Conservation (phyloP, 2,888 invertebrate species). For the Tipula unca region DNA sequence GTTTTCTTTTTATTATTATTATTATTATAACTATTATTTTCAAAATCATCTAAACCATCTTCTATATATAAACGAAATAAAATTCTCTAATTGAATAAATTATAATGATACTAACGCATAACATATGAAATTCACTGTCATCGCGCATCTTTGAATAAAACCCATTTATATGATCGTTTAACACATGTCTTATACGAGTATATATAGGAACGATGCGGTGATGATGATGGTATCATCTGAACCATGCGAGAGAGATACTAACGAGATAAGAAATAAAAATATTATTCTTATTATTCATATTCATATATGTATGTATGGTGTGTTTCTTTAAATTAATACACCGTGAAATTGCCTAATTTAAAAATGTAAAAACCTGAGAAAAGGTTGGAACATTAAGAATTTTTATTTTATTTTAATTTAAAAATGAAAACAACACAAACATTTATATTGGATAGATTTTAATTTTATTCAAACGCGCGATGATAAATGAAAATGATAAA, state of each 20-base stretch:
- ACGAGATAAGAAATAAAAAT: not conserved
- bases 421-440: not conserved
- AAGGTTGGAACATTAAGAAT: not conserved
- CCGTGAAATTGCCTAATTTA: constrained; percentile 14
- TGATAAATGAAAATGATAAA: not conserved
- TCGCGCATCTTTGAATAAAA: not conserved
- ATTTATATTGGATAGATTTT: not conserved
- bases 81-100: not conserved
- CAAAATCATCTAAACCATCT: not conserved
- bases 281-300: not conserved
- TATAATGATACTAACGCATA: not conserved
- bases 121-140: not conserved
- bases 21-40: not conserved
- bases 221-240: not conserved
- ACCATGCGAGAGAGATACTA: not conserved
- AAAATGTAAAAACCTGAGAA: constrained; percentile 2
- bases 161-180: not conserved
- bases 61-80: not conserved
- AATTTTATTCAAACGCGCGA: constrained; percentile 8
- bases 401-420: not conserved
- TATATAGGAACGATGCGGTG: not conserved
- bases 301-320: not conserved
- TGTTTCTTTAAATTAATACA: not conserved
- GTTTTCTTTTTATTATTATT: not conserved
- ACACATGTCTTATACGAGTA: not conserved